Conservation (phyloP, 2,797 vertebrate species). For the Myoxocephalus aenaeus region DNA sequence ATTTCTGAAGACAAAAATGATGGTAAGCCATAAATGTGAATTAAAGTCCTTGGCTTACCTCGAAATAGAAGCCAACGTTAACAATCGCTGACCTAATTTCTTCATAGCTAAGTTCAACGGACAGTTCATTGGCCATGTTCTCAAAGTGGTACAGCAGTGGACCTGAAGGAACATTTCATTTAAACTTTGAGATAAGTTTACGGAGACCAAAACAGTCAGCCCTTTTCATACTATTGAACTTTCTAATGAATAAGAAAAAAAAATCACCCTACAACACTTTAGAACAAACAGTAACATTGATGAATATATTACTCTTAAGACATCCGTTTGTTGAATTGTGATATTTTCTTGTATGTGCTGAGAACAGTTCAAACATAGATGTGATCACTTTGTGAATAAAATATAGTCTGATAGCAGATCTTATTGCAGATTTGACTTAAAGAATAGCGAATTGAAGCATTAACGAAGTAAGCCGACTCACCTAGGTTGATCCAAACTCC, state of each 20-base stretch:
- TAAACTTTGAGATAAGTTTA: neutral
- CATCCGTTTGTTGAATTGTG: neutral
- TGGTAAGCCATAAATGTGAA: neutral
- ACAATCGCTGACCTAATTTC: constrained; percentile 93
- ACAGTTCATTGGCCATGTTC: constrained; percentile 98
- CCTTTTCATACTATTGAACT: neutral
- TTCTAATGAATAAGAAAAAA: neutral
- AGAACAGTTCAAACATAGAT: neutral
- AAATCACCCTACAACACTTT: neutral
- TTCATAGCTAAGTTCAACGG: constrained; percentile 97
- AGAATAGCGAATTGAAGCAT: neutral
- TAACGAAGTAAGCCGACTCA: constrained; percentile 73
- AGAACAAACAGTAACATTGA: neutral
- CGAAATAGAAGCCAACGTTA: constrained; percentile 92
- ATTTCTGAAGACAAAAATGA: neutral
- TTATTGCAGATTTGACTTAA: neutral
- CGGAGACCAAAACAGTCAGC: neutral
- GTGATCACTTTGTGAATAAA: neutral
- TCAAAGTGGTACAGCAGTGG: constrained; percentile 98
- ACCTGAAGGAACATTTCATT: constrained; percentile 78
- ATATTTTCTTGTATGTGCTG: neutral
- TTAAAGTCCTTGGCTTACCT: constrained; percentile 83
- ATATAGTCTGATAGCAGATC: neutral
- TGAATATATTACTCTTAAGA: neutral
- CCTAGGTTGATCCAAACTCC: constrained; percentile 99